Base-by-base conservation (phyloP, 92 coral and sea anemone species). In the Palythoa caribaeorum region DNA sequence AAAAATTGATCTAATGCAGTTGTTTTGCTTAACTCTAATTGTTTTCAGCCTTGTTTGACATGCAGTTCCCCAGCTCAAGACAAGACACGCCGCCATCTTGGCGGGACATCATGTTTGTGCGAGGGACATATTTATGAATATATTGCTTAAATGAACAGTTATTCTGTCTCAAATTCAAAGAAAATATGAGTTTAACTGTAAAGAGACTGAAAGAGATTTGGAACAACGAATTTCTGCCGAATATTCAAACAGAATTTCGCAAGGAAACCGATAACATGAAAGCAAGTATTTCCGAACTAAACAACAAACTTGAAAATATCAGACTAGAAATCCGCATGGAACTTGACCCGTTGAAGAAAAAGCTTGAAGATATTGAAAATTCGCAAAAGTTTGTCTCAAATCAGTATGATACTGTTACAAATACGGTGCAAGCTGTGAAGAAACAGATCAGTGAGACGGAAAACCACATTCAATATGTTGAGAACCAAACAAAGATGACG, bases 161-260 rank as follows among this genome's bases (percentile, higher is more conserved):
- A 65, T 65, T 65, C 71, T 65, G 71, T 65, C 71, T 65, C 35
- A 65, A 65, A 65, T 65, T 65, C 71, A 65, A 65, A 65, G 71
- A 65, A 65, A 65, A 63, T n/a, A 72, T 3, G 77, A 38, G 77
- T 72, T 72, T 72, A 72, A 72, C 78, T 11, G 78, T 47, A 73
- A 73, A 73, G 78, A 73, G 35, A 40, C 78, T 73, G 21, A 73
- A 73, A 73, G 78, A 74, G 78, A 74, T 74, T n/a, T 74, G 59
- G 59, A 74, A 74, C 28, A 74, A 74, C 59, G 57, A 74, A 74
- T 74, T 74, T 74, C 78, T 44, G 57, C 78, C 78, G 78, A 74
- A 44, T 47, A 74, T 74, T 74, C 78, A 28, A 36, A 71, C 76
- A 71, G 51, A 71, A 71, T 71, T 47, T n/a, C n/a, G n/a, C 78